Conservation (phyloP, 2,797 vertebrate genomes). For the Arvicola amphibius region DNA sequence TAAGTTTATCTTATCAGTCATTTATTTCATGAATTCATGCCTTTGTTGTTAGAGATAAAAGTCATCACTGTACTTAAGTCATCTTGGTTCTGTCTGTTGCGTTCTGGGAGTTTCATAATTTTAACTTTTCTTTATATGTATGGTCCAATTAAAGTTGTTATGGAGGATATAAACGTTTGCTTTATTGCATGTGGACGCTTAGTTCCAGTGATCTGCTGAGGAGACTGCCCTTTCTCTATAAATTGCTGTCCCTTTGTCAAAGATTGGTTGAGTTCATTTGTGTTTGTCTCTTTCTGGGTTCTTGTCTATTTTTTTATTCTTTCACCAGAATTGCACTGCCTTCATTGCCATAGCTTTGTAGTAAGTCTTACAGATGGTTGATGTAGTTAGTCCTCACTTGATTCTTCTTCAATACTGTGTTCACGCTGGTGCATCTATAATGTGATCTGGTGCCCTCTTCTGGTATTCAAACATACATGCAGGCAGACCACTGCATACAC, state of each 20-base stretch:
- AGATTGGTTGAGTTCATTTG: background rate
- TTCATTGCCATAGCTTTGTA: background rate
- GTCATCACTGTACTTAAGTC: background rate
- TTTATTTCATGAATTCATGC: background rate
- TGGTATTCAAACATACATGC: no score
- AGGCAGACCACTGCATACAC: no score
- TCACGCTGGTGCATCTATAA: background rate
- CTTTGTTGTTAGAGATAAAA: background rate
- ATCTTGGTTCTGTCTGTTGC: background rate
- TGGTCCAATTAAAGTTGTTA: background rate
- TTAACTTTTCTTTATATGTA: background rate
- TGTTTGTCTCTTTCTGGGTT: background rate
- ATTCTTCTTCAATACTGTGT: background rate
- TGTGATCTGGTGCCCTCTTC: no score
- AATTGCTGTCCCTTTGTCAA: background rate
- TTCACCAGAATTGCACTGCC: background rate
- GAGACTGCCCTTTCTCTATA: background rate
- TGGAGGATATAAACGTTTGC: background rate
- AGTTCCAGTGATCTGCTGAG: background rate
- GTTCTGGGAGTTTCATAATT: background rate
- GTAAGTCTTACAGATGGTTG: background rate
- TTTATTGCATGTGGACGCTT: background rate
- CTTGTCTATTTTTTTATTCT: background rate
- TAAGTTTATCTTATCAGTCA: background rate
- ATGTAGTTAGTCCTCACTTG: background rate